Conservation (phyloP, 64 coral and sea anemone genomes). For the Montipora capricornis region DNA sequence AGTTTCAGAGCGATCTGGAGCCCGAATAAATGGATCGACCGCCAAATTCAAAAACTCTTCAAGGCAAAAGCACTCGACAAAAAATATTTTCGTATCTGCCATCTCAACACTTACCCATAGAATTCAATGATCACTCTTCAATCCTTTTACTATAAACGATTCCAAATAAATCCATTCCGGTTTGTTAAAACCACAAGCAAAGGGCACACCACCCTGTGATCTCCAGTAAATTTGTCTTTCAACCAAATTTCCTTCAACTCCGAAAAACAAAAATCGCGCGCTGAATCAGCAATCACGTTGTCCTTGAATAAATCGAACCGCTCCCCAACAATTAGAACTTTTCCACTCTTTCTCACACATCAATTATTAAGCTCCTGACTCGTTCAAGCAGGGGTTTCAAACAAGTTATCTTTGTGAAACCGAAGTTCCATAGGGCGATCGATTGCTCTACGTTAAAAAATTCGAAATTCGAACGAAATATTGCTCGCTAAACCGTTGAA, state of each 20-base stretch:
- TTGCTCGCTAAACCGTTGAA: conserved; percentile 98
- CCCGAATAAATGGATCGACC: conserved; percentile 61
- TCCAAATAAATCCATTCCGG: conserved; percentile 79
- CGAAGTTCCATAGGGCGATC: conserved; percentile 72
- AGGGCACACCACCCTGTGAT: conserved; percentile 72
- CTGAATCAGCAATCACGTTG: conserved; percentile 99
- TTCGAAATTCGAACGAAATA: conserved; percentile 99
- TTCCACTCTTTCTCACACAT: conserved; percentile 87
- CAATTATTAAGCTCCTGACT: conserved; percentile 95
- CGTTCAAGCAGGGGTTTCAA: conserved; percentile 57
- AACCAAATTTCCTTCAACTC: conserved; percentile 93
- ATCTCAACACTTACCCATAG: conserved; percentile 91
- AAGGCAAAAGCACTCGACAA: conserved; percentile 62
- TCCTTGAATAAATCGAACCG: conserved; percentile 95
- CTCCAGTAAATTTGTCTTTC: conserved; percentile 69
- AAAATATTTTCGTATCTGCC: conserved; percentile 85
- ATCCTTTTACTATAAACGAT: conserved; percentile 64
- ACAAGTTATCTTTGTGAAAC: conserved; percentile 17
- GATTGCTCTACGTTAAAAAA: conserved; percentile 94
- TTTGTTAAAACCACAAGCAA: conserved; percentile 67
- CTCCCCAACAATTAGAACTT: conserved; percentile 94
- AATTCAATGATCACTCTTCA: conserved; percentile 73
- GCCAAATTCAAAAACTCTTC: conserved; percentile 80
- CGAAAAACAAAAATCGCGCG: conserved; percentile 99
- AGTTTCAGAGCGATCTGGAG: conserved; percentile 69